A percentile compares a stretch with the other conserved stretches of the same genome.
phyloP scores from a whole-genome alignment of 2,888 invertebrate genomes.

The Heliconius charithonia region DNA sequence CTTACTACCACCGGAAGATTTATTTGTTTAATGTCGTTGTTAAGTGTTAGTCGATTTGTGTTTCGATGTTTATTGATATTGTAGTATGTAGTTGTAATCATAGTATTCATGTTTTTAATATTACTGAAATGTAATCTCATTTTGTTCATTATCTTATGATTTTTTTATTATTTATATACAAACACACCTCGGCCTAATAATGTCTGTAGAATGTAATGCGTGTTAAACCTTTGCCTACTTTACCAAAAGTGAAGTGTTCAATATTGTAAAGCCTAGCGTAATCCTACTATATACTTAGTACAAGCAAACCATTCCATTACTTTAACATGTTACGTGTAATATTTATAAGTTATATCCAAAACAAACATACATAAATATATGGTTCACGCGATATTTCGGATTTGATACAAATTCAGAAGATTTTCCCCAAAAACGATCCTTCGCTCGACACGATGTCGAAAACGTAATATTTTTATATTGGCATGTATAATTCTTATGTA shows the following conservation, averaged over 20 bases:
- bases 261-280: constrained; percentile 53
- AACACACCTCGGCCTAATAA: constrained; percentile 49
- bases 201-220: constrained; percentile 31
- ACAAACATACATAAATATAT: background rate
- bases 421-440: constrained; percentile 19
- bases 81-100: constrained; percentile 41
- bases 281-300: constrained; percentile 53
- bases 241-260: constrained; percentile 73
- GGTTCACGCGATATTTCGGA: constrained; percentile 7
- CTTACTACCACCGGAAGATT: constrained; percentile 43
- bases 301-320: constrained; percentile 63
- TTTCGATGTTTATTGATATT: constrained; percentile 44
- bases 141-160: constrained; percentile 55
- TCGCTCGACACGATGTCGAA: constrained; percentile 46
- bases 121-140: constrained; percentile 73
- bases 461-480: constrained; percentile 78
- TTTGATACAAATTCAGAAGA: constrained; percentile 17
- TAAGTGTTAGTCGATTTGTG: constrained; percentile 45
- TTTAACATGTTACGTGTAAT: constrained; percentile 46
- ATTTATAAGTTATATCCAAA: constrained; percentile 42
- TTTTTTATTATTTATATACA: constrained; percentile 46
- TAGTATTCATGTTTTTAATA: constrained; percentile 49
- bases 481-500: constrained; percentile 71
- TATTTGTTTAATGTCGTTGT: constrained; percentile 49
- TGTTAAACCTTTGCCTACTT: constrained; percentile 50